Base-by-base conservation (phyloP, 2,113 vertebrate genomes). In the Coracopsis vasa region DNA sequence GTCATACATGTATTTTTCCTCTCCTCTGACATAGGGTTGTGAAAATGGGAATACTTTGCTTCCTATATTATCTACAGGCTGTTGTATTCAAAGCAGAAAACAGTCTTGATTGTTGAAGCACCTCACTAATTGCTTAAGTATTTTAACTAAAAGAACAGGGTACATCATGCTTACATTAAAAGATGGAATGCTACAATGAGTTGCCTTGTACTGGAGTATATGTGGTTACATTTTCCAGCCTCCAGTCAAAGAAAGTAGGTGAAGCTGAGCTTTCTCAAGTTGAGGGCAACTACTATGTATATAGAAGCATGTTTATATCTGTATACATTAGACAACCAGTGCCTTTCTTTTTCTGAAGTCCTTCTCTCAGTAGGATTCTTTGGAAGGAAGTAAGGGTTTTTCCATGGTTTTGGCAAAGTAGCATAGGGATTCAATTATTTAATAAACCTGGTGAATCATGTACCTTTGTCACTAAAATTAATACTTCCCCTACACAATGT, bases 321-420 rank as follows among this genome's bases (percentile, higher is more conserved):
- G 37, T 75, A 50, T 69, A 44, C 28, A 6, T 88, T 92, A 84
- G 25, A 88, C 78, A 95, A 97, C 92, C 72, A 85, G 97, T 97
- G 97, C 97, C 98, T 98, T 98, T 94, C 83, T 92, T 95, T 94
- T 92, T 85, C 91, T 92, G 82, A 81, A 95, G 73, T 84, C 86
- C 73, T 81, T 67, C 81, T 89, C 18, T 16, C 61, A 78, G 60
- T 93, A 54, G 81, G 13, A 84, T 79, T 89, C 79, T 37, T 96
- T 80, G 37, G 39, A 92, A 93, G 64, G 94, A 95, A 95, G 80
- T 92, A 47, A 87, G 80, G 44, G 24, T 13, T 92, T 83, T 94
- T 89, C 54, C 47, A 8, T 87, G 14, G 64, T 87, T 70, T 95
- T 95, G 69, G 83, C 83, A 92, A 84, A 88, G 77, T 71, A 79